Percentiles rank a stretch among this genome's conserved stretches.
Evolutionary conservation across 2,113 vertebrate species (phyloP).

Genomic region (Erythrocercus mccallii): DNA sequence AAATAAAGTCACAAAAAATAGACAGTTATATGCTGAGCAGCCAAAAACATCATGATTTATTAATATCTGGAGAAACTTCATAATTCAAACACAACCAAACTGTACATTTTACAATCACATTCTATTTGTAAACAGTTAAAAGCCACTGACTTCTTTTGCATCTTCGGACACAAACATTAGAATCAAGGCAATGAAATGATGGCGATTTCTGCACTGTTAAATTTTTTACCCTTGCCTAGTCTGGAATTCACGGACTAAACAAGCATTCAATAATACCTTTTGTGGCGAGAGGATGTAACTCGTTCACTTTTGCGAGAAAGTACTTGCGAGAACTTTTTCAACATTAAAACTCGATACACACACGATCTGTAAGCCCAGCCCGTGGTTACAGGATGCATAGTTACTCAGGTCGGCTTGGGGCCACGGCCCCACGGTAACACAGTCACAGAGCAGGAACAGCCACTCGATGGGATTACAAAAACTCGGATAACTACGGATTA

Average conservation of each 20-base stretch:
- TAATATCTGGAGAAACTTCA: conserved; percentile 90
- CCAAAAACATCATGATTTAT: conserved; percentile 87
- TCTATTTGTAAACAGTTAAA: conserved; percentile 99
- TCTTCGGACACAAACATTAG: conserved; percentile 94
- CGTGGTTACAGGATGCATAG: conserved; percentile 99
- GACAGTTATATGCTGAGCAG: conserved; percentile 82
- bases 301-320: conserved; percentile 79
- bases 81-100: conserved; percentile 87
- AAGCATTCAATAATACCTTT: conserved; percentile 82
- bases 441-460: conserved; percentile 79
- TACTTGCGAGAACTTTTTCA: conserved; percentile 70
- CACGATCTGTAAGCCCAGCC: conserved; percentile 83
- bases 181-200: conserved; percentile 99
- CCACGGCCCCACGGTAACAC: conserved; percentile 83
- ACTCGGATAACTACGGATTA: conserved; percentile 66
- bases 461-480: conserved; percentile 78
- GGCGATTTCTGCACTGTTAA: conserved; percentile 93
- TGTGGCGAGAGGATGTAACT: conserved; percentile 86
- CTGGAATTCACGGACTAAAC: conserved; percentile 70
- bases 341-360: conserved; percentile 86
- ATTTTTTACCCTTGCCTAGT: conserved; percentile 81
- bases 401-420: conserved; percentile 89
- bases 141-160: conserved; percentile 98
- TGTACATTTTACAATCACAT: conserved; percentile 99
- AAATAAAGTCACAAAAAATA: conserved; percentile 76